A percentile compares a stretch with the other conserved stretches of the same genome.
Evolutionary conservation across 37 sponge, comb jelly and placozoan species (phyloP).

Genomic region (Aphrocallistes beatrix): DNA sequence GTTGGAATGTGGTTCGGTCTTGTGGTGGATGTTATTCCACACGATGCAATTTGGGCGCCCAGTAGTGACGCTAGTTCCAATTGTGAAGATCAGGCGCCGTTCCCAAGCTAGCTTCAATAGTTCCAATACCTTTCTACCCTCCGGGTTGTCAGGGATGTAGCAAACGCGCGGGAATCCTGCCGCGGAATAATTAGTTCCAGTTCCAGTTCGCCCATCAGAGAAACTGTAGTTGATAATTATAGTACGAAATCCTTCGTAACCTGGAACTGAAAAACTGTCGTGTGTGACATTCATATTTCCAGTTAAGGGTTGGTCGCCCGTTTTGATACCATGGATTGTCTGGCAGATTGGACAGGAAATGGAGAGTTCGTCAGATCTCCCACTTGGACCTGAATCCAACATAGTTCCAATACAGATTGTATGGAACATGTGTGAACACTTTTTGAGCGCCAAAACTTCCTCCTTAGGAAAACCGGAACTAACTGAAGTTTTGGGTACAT

Average conservation of each 20-base stretch:
- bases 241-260: slow-evolving; percentile 50
- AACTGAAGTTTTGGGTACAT: background rate
- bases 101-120: slow-evolving; percentile 79
- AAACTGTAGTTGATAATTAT: slow-evolving; percentile 74
- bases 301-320: slow-evolving; percentile 75
- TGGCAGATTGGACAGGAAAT: slow-evolving; percentile 81
- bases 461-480: background rate
- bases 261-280: slow-evolving; percentile 42
- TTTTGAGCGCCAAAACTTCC: background rate
- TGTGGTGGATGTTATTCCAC: slow-evolving; percentile 99
- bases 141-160: slow-evolving; percentile 72
- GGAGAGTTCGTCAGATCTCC: background rate
- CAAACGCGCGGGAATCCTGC: slow-evolving; percentile 80
- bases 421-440: slow-evolving; percentile 8
- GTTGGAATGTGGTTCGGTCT: slow-evolving; percentile 65
- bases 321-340: slow-evolving; percentile 69
- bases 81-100: slow-evolving; percentile 85
- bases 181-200: slow-evolving; percentile 46
- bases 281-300: slow-evolving; percentile 49
- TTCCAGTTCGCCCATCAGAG: slow-evolving; percentile 43
- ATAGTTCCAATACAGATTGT: slow-evolving; percentile 3
- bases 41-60: slow-evolving; percentile 71
- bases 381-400: background rate
- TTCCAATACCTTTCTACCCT: slow-evolving; percentile 74
- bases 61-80: slow-evolving; percentile 80